Conservation (phyloP, 23 tunicate genomes). For the Ascidia mentula region DNA sequence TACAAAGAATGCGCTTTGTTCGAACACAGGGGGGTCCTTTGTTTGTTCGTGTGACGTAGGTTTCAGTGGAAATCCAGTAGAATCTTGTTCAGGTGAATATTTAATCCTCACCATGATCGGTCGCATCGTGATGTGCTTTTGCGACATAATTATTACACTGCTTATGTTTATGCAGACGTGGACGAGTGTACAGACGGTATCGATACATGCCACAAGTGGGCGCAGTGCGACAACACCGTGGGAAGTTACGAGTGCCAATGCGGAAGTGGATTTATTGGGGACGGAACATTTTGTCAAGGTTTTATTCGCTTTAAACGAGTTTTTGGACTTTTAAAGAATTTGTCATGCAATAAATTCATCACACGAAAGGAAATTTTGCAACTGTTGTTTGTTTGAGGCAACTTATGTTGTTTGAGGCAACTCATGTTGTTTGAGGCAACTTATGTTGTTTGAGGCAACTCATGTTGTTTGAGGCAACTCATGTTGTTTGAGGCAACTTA, state of each 20-base stretch:
- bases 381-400: no score
- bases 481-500: no score
- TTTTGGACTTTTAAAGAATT: background rate
- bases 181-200: conserved; percentile 37
- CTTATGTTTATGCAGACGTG: conserved; percentile 30
- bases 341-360: no score
- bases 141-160: background rate
- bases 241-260: conserved; percentile 48
- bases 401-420: no score
- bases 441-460: no score
- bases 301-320: background rate
- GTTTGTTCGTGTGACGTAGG: conserved; percentile 26
- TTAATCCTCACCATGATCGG: no score
- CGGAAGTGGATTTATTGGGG: conserved; percentile 28
- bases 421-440: no score
- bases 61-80: conserved; percentile 19
- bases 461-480: no score
- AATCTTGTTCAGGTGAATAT: conserved; percentile 7
- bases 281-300: conserved; percentile 12
- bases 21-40: conserved; percentile 28
- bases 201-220: conserved; percentile 22
- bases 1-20: conserved; percentile 19
- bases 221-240: conserved; percentile 29
- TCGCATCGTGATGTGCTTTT: background rate
- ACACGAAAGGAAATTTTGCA: no score